Percentiles rank a stretch among this genome's conserved stretches.
Evolutionary conservation across 2,888 invertebrate genomes (phyloP).

Genomic region (Heliconius ethilla): DNA sequence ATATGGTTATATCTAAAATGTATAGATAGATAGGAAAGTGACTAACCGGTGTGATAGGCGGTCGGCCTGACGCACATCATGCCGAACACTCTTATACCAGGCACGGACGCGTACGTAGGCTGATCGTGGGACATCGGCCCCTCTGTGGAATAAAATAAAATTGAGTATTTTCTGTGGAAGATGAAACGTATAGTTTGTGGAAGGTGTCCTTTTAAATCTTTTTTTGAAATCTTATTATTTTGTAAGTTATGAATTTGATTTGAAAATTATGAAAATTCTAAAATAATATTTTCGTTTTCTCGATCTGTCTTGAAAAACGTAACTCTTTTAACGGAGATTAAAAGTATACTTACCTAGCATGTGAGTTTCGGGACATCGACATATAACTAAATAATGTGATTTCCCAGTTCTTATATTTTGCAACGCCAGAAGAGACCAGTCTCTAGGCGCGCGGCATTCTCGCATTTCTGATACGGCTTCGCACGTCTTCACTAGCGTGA

Average conservation of each 20-base stretch:
- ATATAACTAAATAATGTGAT: constrained; percentile 95
- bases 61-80: constrained; percentile 92
- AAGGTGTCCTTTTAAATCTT: too few relatives aligned
- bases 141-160: constrained; percentile 80
- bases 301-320: too few relatives aligned
- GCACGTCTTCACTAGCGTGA: constrained; percentile 95
- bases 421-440: constrained; percentile 94
- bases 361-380: constrained; percentile 92
- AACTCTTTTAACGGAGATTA: too few relatives aligned
- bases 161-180: constrained; percentile 2
- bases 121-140: constrained; percentile 97
- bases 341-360: constrained; percentile 85
- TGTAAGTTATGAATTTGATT: too few relatives aligned
- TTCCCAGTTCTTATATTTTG: constrained; percentile 96
- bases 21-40: constrained; percentile 35
- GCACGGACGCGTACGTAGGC: constrained; percentile 95
- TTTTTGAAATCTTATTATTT: too few relatives aligned
- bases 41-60: constrained; percentile 65
- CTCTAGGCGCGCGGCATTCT: constrained; percentile 92
- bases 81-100: constrained; percentile 95
- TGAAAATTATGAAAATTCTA: too few relatives aligned
- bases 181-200: too few relatives aligned
- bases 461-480: constrained; percentile 96
- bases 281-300: too few relatives aligned
- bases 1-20: constrained; percentile 37